These are phyloP conservation scores for Drosophila mojavensis DNA, from an alignment of 1,140 invertebrate genomes.

Conservation along the genomic window DNA sequence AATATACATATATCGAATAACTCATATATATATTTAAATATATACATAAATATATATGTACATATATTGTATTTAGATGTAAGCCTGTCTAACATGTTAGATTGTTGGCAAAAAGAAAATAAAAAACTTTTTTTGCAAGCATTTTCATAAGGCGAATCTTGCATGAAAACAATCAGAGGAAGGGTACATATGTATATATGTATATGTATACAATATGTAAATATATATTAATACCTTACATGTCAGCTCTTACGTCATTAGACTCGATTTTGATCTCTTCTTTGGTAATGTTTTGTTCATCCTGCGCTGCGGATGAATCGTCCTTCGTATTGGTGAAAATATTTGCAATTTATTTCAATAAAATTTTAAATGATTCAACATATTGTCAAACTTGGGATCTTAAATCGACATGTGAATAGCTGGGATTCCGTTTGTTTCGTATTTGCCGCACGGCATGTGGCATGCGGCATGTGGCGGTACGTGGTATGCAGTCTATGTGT, in stretches of 20 bases:
- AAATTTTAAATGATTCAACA: conserved; percentile 43
- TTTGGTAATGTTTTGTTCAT: background rate
- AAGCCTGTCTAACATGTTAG: too few relatives aligned
- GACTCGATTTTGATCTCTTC: conserved; percentile 7
- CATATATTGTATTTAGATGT: too few relatives aligned
- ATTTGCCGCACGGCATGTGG: conserved; percentile 5
- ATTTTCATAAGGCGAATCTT: too few relatives aligned
- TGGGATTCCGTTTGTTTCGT: conserved; percentile 18
- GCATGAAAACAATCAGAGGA: too few relatives aligned
- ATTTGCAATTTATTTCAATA: conserved; percentile 50
- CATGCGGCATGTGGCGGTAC: background rate
- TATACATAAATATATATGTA: too few relatives aligned
- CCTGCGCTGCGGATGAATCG: conserved; percentile 11
- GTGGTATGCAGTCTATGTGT: conserved; percentile 4
- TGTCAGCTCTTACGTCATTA: conserved; percentile 31
- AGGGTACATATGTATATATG: too few relatives aligned
- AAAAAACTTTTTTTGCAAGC: too few relatives aligned
- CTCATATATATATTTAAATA: too few relatives aligned
- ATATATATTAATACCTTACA: background rate
- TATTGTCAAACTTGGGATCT: conserved; percentile 40
- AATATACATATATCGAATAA: too few relatives aligned
- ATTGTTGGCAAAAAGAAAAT: too few relatives aligned
- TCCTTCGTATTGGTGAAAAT: conserved; percentile 31
- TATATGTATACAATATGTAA: too few relatives aligned
- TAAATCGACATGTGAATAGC: conserved; percentile 38